Percentiles rank a stretch among this genome's conserved stretches.
These are phyloP conservation scores for Metaphire vulgaris DNA, from an alignment of 1,140 invertebrate species.

Conservation along the genomic window DNA sequence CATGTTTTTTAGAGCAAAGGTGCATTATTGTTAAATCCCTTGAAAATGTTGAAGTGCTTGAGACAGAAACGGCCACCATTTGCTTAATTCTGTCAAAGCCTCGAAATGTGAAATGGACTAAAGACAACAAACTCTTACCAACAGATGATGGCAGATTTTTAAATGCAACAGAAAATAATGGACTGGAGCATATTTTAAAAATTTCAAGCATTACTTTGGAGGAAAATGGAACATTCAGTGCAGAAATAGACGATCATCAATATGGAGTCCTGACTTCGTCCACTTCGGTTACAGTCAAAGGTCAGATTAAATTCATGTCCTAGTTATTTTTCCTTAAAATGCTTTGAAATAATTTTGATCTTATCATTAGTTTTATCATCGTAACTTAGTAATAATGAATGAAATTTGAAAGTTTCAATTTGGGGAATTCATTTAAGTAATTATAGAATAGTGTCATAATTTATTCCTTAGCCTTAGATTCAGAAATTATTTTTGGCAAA, in stretches of 20 bases:
- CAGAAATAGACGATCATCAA: neutral
- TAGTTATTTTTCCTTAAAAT: too few species aligned
- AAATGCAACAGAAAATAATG: neutral
- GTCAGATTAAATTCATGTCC: too few species aligned
- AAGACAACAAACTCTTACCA: neutral
- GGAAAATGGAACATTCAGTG: conserved; percentile 25
- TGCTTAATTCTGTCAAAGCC: neutral
- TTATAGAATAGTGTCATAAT: too few species aligned
- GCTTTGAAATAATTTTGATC: too few species aligned
- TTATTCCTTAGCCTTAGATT: too few species aligned
- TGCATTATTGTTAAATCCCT: neutral
- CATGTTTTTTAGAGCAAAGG: neutral
- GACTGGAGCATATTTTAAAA: conserved; percentile 19
- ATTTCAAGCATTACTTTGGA: conserved; percentile 23
- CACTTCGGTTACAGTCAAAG: too few species aligned
- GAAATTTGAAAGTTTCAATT: too few species aligned
- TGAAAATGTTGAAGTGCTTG: neutral
- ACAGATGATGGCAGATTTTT: neutral
- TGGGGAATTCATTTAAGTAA: too few species aligned
- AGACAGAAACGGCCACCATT: neutral
- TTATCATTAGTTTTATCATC: too few species aligned
- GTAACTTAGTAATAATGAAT: too few species aligned
- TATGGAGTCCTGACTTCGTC: neutral
- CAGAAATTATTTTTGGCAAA: too few species aligned
- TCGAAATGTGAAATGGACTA: neutral